These are phyloP conservation scores for Sarcophilus harrisii DNA, from an alignment of 2,797 vertebrate species.

Conservation along the genomic window DNA sequence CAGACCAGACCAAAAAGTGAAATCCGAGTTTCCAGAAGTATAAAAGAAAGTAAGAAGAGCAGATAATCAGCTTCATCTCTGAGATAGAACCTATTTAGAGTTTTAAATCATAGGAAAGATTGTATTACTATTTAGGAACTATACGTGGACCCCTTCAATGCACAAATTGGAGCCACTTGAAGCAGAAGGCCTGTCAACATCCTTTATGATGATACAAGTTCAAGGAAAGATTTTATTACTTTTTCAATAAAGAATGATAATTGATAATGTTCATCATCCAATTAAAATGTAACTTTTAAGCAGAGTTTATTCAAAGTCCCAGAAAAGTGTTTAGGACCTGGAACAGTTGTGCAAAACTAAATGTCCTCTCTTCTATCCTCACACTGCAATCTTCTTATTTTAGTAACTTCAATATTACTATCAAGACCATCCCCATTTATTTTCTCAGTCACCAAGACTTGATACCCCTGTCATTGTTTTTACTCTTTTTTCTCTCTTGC, in stretches of 20 bases:
- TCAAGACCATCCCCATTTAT: neutral
- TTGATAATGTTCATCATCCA: neutral
- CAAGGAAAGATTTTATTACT: neutral
- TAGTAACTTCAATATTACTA: neutral
- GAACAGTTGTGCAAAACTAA: neutral
- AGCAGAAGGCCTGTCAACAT: neutral
- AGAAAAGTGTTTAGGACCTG: neutral
- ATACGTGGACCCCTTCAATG: neutral
- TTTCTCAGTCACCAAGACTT: neutral
- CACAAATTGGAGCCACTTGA: neutral
- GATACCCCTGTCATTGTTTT: neutral
- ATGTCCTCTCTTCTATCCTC: neutral
- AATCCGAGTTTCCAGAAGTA: constrained; percentile 30
- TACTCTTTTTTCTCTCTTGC: neutral
- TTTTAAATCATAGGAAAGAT: constrained; percentile 37
- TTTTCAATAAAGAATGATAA: neutral
- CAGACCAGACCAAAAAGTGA: constrained; percentile 43
- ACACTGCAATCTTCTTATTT: neutral
- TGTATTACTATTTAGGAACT: neutral
- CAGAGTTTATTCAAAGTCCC: neutral
- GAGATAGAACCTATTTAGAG: constrained; percentile 21
- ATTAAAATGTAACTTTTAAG: neutral
- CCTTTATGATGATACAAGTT: neutral
- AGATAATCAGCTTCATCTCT: constrained; percentile 38
- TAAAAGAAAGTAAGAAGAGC: constrained; percentile 8